These are phyloP conservation scores for Campylomormyrus tamandua DNA, from an alignment of 2,113 vertebrate species.

Conservation along the genomic window DNA sequence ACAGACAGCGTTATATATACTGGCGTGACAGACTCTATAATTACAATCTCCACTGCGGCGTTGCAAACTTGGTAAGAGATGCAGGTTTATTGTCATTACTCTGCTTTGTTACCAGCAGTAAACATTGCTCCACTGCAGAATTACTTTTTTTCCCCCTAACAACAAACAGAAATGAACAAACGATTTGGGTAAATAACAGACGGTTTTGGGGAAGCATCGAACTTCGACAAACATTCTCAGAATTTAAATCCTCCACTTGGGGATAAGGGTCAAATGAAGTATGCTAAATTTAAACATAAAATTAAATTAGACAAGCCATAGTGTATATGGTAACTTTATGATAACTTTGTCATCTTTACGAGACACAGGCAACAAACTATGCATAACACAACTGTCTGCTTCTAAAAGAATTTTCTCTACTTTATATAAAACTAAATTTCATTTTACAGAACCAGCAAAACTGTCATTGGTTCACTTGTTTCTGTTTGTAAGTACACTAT, in stretches of 20 bases:
- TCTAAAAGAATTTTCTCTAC: neutral
- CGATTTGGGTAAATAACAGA: slow-evolving; percentile 19
- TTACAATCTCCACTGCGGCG: slow-evolving; percentile 54
- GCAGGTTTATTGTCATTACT: slow-evolving; percentile 50
- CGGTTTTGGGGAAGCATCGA: neutral
- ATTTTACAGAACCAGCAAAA: neutral
- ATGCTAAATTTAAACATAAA: neutral
- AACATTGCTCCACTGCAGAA: slow-evolving; percentile 45
- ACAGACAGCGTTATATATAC: slow-evolving; percentile 44
- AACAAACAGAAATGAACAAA: slow-evolving; percentile 33
- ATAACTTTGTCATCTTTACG: neutral
- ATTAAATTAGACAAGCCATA: neutral
- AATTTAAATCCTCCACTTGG: neutral
- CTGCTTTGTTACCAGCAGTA: slow-evolving; percentile 51
- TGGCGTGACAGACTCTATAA: slow-evolving; percentile 50
- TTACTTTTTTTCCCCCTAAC: slow-evolving; percentile 28
- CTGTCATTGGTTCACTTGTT: neutral
- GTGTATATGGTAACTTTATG: neutral
- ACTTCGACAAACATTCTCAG: neutral
- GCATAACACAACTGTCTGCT: neutral
- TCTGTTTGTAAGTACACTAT: neutral
- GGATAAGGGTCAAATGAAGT: neutral
- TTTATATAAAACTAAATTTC: neutral
- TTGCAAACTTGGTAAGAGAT: slow-evolving; percentile 52
- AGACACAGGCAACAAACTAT: neutral